Conservation (phyloP, 2,113 vertebrate species). For the Heterotis niloticus region DNA sequence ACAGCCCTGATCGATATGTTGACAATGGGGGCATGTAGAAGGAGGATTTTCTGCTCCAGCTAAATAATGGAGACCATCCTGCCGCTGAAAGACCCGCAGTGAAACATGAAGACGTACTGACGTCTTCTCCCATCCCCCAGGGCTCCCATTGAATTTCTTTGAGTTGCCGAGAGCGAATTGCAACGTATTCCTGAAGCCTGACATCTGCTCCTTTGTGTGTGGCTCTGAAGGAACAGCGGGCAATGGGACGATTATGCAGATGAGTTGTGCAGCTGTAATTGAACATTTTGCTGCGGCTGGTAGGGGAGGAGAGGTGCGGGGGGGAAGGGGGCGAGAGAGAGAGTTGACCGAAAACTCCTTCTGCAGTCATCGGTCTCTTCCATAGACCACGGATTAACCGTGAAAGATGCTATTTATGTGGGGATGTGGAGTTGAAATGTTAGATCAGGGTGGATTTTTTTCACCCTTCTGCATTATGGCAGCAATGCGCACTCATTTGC, state of each 20-base stretch:
- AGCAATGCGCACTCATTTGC: not conserved
- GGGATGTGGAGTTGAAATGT: not conserved
- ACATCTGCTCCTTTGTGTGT: constrained; percentile 12
- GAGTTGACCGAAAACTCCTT: not conserved
- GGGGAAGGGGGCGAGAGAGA: not conserved
- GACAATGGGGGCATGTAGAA: constrained; percentile 2
- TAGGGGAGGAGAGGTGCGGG: constrained; percentile 8
- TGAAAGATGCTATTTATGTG: not conserved
- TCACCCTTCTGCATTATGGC: not conserved
- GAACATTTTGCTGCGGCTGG: not conserved
- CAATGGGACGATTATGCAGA: not conserved
- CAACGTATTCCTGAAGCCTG: constrained; percentile 9
- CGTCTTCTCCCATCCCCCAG: not conserved
- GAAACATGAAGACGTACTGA: not conserved
- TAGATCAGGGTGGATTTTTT: not conserved
- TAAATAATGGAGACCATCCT: not conserved
- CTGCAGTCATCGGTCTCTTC: not conserved
- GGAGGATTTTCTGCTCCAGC: not conserved
- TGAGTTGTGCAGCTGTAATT: constrained; percentile 9
- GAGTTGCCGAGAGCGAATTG: not conserved
- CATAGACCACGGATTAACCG: not conserved
- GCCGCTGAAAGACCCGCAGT: not conserved
- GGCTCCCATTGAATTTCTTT: not conserved
- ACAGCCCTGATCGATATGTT: constrained; percentile 14
- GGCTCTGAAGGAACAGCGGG: constrained; percentile 6